A percentile compares a stretch with the other conserved stretches of the same genome.
phyloP scores from a whole-genome alignment of 2,888 invertebrate genomes.

The Caenorhabditis sulstoni region DNA sequence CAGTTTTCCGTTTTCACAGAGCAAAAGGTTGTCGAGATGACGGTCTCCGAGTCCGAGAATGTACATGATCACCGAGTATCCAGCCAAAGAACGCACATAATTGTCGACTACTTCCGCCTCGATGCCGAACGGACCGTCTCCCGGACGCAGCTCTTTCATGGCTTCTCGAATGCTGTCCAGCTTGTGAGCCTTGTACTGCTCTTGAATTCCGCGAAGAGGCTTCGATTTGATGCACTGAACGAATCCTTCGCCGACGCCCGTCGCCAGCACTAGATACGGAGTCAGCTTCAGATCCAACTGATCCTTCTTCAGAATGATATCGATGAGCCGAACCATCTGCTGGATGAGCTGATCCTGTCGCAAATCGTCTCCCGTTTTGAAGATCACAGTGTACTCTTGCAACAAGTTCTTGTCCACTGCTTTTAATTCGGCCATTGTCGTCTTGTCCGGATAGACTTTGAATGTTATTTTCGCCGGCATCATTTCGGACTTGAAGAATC shows the following conservation, averaged over 20 bases:
- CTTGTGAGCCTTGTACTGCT: constrained; percentile 57
- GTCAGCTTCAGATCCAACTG: constrained; percentile 91
- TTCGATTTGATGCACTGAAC: constrained; percentile 93
- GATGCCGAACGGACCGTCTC: constrained; percentile 91
- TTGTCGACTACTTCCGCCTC: constrained; percentile 96
- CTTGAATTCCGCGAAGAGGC: constrained; percentile 68
- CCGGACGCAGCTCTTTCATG: constrained; percentile 92
- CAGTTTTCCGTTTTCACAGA: constrained; percentile 90
- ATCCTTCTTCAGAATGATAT: constrained; percentile 91
- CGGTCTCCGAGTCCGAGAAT: constrained; percentile 88
- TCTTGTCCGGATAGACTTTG: constrained; percentile 53
- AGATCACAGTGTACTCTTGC: constrained; percentile 92
- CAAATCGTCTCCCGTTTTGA: constrained; percentile 97
- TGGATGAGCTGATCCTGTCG: constrained; percentile 96
- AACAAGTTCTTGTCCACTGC: constrained; percentile 79
- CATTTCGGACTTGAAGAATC: constrained; percentile 94
- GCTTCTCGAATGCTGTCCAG: constrained; percentile 86
- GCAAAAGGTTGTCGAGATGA: constrained; percentile 95
- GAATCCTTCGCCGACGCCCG: constrained; percentile 95
- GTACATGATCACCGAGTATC: constrained; percentile 87
- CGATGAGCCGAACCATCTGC: constrained; percentile 98
- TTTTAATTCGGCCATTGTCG: constrained; percentile 82
- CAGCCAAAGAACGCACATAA: constrained; percentile 85
- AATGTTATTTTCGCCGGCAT: constrained; percentile 96
- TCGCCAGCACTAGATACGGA: constrained; percentile 85